phyloP scores from a whole-genome alignment of 2,888 invertebrate genomes.

The Conomelus anceps region DNA sequence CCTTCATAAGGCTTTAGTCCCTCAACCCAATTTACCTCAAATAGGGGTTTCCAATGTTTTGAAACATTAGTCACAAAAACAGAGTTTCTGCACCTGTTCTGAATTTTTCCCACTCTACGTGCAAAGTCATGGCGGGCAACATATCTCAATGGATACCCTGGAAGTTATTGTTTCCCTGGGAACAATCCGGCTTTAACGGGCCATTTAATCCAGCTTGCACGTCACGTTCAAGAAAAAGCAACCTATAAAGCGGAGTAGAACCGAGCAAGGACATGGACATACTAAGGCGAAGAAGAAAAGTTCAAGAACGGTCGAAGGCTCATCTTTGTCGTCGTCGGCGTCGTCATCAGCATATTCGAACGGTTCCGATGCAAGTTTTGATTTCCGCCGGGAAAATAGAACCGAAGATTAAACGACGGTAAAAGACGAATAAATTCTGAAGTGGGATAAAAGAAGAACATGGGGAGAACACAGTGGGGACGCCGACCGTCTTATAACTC shows the following conservation, averaged over 20 bases:
- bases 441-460: background rate
- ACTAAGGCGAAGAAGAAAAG: background rate
- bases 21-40: background rate
- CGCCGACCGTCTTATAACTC: background rate
- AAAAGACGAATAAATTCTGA: background rate
- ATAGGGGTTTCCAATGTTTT: background rate
- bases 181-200: background rate
- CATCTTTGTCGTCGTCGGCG: background rate
- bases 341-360: background rate
- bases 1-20: background rate
- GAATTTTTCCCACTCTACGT: background rate
- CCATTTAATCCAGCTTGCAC: background rate
- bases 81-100: background rate
- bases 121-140: background rate
- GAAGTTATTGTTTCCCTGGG: background rate
- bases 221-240: background rate
- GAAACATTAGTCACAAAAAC: background rate
- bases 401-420: slow-evolving; percentile 7
- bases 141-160: background rate
- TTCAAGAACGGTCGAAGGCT: background rate
- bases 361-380: background rate
- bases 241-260: background rate
- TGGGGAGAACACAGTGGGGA: background rate
- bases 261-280: background rate
- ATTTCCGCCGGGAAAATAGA: slow-evolving; percentile 10